Conservation (phyloP, 2,888 invertebrate genomes). For the Phrixothrix hirtus region DNA sequence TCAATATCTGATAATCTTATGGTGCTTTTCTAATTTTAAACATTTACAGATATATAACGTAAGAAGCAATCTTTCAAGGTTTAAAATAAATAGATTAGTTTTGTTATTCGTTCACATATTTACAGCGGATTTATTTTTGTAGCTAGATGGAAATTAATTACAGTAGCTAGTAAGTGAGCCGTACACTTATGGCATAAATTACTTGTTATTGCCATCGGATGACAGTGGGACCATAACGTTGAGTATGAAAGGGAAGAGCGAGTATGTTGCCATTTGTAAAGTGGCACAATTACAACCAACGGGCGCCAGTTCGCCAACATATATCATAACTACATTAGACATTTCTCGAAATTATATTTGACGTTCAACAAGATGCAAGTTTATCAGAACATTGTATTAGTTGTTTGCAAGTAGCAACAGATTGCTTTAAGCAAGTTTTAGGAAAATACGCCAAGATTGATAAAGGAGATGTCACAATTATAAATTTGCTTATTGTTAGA, state of each 20-base stretch:
- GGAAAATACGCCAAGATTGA: no score
- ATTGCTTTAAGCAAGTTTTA: slow-evolving; percentile 2
- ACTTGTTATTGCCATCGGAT: slow-evolving; percentile 27
- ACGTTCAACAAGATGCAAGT: slow-evolving; percentile 4
- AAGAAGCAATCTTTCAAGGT: no score
- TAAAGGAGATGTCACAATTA: no score
- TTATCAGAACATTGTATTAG: slow-evolving; percentile 2
- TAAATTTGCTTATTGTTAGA: no score
- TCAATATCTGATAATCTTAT: no score
- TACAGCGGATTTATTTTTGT: no score
- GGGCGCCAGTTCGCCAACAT: slow-evolving; percentile 24
- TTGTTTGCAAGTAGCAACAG: slow-evolving; percentile 10
- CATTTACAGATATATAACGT: no score
- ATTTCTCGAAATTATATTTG: slow-evolving; percentile 17
- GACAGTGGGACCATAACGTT: slow-evolving; percentile 24
- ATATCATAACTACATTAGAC: slow-evolving; percentile 27
- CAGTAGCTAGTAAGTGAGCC: slow-evolving; percentile 24
- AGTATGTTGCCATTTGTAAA: slow-evolving; percentile 30
- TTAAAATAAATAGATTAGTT: no score
- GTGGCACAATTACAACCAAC: slow-evolving; percentile 30
- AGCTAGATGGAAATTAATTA: slow-evolving; percentile 25
- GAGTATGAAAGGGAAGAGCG: slow-evolving; percentile 19
- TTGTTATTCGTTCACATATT: no score
- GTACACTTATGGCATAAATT: slow-evolving; percentile 27
- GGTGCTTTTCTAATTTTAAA: no score